Percentiles rank a stretch among this genome's conserved stretches.
Evolutionary conservation across 2,888 invertebrate genomes (phyloP).

Genomic region (Drosophila testacea): DNA sequence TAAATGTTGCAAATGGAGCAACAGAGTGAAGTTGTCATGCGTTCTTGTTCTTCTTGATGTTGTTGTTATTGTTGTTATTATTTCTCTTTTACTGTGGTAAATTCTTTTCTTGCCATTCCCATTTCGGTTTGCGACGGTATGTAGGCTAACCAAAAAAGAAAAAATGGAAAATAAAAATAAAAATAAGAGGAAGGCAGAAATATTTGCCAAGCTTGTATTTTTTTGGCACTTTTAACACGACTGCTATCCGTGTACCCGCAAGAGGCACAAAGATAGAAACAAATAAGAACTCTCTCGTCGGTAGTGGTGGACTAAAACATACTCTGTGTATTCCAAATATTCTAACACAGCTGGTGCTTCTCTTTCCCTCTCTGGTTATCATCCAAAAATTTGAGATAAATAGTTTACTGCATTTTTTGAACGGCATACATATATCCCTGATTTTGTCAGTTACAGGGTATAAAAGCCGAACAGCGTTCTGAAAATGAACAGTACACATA

Average conservation of each 20-base stretch:
- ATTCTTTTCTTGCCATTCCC: slow-evolving; percentile 27
- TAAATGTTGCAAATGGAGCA: slow-evolving; percentile 79
- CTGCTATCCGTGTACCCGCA: slow-evolving; percentile 30
- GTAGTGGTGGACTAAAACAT: neutral
- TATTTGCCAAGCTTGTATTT: slow-evolving; percentile 43
- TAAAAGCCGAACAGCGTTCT: neutral
- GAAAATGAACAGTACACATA: neutral
- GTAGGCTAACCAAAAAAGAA: slow-evolving; percentile 19
- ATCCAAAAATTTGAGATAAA: too few relatives aligned
- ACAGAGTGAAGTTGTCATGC: slow-evolving; percentile 65
- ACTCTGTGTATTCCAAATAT: neutral
- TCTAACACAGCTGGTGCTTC: too few relatives aligned
- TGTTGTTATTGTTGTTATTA: slow-evolving; percentile 23
- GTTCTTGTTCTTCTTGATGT: slow-evolving; percentile 18
- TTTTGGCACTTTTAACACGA: slow-evolving; percentile 65
- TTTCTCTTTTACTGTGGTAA: slow-evolving; percentile 29
- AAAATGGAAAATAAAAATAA: slow-evolving; percentile 12
- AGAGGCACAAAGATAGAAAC: slow-evolving; percentile 8
- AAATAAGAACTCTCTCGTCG: too few relatives aligned
- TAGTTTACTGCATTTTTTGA: too few relatives aligned
- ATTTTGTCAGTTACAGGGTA: neutral
- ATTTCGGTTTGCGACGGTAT: slow-evolving; percentile 28
- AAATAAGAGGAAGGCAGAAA: slow-evolving; percentile 42
- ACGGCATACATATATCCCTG: too few relatives aligned
- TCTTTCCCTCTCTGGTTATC: too few relatives aligned